Evolutionary conservation across 2,113 vertebrate species (phyloP).

Genomic region (Apteryx owenii): DNA sequence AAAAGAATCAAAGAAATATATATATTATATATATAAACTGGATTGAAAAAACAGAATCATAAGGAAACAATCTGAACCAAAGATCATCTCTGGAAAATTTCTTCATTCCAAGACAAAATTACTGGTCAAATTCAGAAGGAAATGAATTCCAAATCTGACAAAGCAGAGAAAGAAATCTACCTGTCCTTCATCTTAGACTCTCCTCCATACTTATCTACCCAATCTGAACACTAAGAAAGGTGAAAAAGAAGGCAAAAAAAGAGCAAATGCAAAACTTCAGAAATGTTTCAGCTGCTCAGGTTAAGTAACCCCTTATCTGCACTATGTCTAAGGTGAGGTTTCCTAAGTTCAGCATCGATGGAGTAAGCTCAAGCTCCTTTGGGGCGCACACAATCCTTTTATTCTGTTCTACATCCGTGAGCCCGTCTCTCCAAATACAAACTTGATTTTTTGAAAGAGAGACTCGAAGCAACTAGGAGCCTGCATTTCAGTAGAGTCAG

Average conservation of each 20-base stretch:
- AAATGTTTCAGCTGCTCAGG: neutral
- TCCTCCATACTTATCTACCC: neutral
- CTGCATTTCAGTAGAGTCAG: neutral
- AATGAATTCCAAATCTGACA: neutral
- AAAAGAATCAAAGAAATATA: too few relatives aligned
- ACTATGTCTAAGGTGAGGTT: neutral
- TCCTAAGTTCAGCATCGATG: neutral
- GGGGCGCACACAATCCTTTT: neutral
- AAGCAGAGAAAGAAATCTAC: neutral
- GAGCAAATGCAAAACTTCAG: neutral
- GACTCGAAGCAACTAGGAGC: neutral
- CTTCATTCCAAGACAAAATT: neutral
- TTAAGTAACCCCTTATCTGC: neutral
- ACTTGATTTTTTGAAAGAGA: neutral
- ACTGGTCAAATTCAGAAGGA: neutral
- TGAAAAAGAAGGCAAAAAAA: neutral
- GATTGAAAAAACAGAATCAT: neutral
- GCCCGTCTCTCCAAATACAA: neutral
- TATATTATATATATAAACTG: too few relatives aligned
- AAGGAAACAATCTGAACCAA: neutral
- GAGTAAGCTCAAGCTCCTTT: neutral
- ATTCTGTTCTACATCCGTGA: neutral
- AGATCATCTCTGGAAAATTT: neutral
- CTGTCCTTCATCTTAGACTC: neutral
- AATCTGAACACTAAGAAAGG: neutral